These are phyloP conservation scores for Zelleria hepariella DNA, from an alignment of 2,888 invertebrate species.

Conservation along the genomic window DNA sequence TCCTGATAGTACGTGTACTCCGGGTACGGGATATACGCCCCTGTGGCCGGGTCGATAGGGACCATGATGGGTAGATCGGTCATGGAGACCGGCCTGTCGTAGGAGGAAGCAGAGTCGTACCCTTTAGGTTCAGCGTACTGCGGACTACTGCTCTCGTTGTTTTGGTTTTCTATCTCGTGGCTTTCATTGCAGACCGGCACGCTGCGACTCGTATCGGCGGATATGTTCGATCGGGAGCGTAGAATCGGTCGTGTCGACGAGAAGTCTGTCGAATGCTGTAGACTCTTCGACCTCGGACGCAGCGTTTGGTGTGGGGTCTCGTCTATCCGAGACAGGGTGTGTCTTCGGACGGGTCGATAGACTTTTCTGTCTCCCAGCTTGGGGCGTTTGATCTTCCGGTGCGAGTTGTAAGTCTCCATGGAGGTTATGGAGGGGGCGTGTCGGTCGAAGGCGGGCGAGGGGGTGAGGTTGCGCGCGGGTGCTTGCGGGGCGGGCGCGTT, in stretches of 20 bases:
- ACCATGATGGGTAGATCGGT: constrained; percentile 53
- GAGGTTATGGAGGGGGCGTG: constrained; percentile 21
- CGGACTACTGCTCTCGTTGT: constrained; percentile 42
- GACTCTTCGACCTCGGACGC: constrained; percentile 40
- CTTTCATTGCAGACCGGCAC: constrained; percentile 61
- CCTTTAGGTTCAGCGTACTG: constrained; percentile 55
- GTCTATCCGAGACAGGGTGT: constrained; percentile 60
- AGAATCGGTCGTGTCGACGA: constrained; percentile 48
- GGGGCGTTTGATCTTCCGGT: constrained; percentile 44
- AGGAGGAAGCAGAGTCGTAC: constrained; percentile 41
- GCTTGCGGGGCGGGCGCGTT: constrained; percentile 63
- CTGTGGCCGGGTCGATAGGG: constrained; percentile 46
- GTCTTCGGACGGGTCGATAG: constrained; percentile 47
- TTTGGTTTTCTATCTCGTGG: constrained; percentile 39
- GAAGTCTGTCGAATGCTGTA: constrained; percentile 50
- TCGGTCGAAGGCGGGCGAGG: constrained; percentile 16
- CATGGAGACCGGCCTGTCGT: constrained; percentile 49
- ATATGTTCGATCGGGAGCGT: constrained; percentile 55
- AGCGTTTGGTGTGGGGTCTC: constrained; percentile 37
- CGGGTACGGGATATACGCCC: constrained; percentile 54
- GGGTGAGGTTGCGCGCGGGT: constrained; percentile 53
- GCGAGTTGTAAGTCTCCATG: constrained; percentile 59
- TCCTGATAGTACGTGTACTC: constrained; percentile 54
- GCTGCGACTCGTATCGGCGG: constrained; percentile 60
- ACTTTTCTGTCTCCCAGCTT: constrained; percentile 48